Conservation (phyloP, 1,140 invertebrate species). For the Eupristina koningsbergeri region DNA sequence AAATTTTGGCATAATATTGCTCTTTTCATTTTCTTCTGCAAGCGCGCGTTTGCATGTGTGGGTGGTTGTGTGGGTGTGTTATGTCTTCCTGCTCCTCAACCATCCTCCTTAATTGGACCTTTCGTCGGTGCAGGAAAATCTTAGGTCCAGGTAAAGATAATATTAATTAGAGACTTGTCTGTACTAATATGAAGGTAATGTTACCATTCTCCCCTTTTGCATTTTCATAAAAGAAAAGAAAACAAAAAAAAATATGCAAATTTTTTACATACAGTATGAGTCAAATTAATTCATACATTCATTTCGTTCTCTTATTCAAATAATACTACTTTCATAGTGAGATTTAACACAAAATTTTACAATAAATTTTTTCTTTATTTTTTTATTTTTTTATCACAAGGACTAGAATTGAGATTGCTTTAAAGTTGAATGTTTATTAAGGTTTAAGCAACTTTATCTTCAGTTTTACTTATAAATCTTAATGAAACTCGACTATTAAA, state of each 20-base stretch:
- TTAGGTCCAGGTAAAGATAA: conserved; percentile 54
- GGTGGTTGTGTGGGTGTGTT: not conserved
- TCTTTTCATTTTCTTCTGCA: not conserved
- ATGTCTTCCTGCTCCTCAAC: conserved; percentile 50
- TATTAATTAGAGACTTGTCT: conserved; percentile 57
- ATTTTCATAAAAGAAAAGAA: too few species aligned
- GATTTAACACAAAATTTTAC: too few species aligned
- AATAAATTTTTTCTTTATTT: too few species aligned
- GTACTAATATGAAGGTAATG: conserved; percentile 2
- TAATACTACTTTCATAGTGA: too few species aligned
- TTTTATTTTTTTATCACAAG: too few species aligned
- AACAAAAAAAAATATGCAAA: too few species aligned
- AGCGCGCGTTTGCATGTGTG: not conserved
- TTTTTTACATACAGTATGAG: too few species aligned
- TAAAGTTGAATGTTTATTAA: too few species aligned
- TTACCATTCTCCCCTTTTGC: not conserved
- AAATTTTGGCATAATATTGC: conserved; percentile 36
- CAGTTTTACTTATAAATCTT: too few species aligned
- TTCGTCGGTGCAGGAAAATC: conserved; percentile 56
- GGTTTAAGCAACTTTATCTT: too few species aligned
- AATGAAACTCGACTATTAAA: too few species aligned
- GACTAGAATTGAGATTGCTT: too few species aligned
- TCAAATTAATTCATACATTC: not conserved
- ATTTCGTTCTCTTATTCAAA: not conserved
- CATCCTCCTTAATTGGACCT: conserved; percentile 56